Percentiles rank a stretch among this genome's conserved stretches.
phyloP scores from a whole-genome alignment of 2,888 invertebrate genomes.

The Dicyrtomina minuta region DNA sequence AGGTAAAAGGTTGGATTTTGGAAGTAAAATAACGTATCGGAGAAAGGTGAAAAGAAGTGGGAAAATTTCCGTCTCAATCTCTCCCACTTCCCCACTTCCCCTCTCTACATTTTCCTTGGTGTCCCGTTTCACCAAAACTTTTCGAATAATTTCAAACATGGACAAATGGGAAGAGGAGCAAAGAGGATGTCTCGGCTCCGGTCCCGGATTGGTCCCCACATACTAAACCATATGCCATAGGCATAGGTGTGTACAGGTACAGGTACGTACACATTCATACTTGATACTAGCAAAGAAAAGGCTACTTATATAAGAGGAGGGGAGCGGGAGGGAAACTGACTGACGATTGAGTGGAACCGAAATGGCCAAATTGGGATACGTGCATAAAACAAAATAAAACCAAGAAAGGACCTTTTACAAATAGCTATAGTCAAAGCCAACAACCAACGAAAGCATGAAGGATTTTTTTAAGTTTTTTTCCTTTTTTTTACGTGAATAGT shows the following conservation, averaged over 20 bases:
- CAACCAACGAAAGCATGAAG: too few species aligned
- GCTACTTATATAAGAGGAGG: too few species aligned
- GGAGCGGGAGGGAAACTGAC: too few species aligned
- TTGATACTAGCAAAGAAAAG: too few species aligned
- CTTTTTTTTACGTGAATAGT: too few species aligned
- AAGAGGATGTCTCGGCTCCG: neutral
- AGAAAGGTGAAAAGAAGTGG: slow-evolving; percentile 13
- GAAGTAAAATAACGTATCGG: neutral
- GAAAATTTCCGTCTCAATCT: slow-evolving; percentile 25
- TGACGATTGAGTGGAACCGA: neutral
- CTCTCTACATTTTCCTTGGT: slow-evolving; percentile 20
- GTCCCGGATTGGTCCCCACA: too few species aligned
- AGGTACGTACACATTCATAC: too few species aligned
- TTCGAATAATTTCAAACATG: slow-evolving; percentile 41
- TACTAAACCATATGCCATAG: too few species aligned
- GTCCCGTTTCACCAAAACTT: slow-evolving; percentile 32
- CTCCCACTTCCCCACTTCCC: slow-evolving; percentile 16
- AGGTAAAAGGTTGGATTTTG: neutral
- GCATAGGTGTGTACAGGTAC: too few species aligned
- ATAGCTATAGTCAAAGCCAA: too few species aligned
- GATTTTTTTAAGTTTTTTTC: too few species aligned
- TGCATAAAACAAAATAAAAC: neutral
- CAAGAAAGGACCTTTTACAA: too few species aligned
- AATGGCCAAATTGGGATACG: slow-evolving; percentile 31
- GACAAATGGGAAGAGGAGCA: slow-evolving; percentile 26